A percentile compares a stretch with the other conserved stretches of the same genome.
Evolutionary conservation across 2,113 vertebrate genomes (phyloP).

Genomic region (Rafetus swinhoei): DNA sequence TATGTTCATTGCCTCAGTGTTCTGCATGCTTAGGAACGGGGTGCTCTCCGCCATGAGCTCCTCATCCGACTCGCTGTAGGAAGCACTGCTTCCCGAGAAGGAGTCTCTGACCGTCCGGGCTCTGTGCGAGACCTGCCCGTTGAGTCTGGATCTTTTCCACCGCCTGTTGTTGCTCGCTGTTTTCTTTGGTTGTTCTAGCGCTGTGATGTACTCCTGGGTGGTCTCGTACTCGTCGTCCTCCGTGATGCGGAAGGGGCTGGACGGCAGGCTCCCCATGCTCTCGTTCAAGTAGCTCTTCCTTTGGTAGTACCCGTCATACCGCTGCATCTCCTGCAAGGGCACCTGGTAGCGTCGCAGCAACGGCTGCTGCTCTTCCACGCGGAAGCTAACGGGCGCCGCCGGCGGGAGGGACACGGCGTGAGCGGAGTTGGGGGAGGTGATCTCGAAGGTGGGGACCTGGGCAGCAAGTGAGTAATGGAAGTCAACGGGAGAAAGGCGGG

Average conservation of each 20-base stretch:
- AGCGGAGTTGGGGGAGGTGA: constrained; percentile 93
- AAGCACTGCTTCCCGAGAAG: constrained; percentile 94
- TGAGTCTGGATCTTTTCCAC: constrained; percentile 94
- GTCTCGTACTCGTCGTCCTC: constrained; percentile 97
- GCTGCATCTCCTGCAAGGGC: constrained; percentile 88
- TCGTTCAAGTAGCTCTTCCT: constrained; percentile 91
- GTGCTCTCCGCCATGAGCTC: constrained; percentile 94
- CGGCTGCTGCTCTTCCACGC: constrained; percentile 91
- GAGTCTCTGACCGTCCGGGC: constrained; percentile 89
- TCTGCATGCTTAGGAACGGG: constrained; percentile 95
- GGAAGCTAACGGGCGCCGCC: constrained; percentile 89
- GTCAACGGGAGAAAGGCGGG: constrained; percentile 94
- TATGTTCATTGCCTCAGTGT: constrained; percentile 81
- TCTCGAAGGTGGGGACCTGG: constrained; percentile 97
- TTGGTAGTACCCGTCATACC: constrained; percentile 93
- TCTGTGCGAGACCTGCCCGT: constrained; percentile 92
- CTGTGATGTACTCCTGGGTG: constrained; percentile 94
- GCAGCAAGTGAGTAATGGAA: constrained; percentile 94
- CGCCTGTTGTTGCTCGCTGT: constrained; percentile 85
- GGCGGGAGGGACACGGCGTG: constrained; percentile 94
- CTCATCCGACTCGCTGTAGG: constrained; percentile 92
- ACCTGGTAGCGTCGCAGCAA: constrained; percentile 90
- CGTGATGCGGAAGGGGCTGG: constrained; percentile 92
- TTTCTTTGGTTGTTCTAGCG: constrained; percentile 87
- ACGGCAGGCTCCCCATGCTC: constrained; percentile 94